These are phyloP conservation scores for Hyperoplus lanceolatus DNA, from an alignment of 2,797 vertebrate species.

Conservation along the genomic window DNA sequence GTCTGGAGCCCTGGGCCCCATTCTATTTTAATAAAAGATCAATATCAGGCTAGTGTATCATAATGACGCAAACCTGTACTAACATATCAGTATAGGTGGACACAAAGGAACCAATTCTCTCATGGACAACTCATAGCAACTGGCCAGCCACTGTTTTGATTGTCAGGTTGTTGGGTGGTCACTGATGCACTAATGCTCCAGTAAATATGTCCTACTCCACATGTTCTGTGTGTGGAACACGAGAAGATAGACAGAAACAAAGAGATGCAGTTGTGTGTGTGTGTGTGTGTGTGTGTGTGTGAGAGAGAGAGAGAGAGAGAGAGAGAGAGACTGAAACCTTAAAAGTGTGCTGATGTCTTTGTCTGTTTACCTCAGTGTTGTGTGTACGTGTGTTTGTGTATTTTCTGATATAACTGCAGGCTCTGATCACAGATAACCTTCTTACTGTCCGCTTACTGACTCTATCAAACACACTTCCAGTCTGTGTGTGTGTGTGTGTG, in stretches of 20 bases:
- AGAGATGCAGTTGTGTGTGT: neutral
- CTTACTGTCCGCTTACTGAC: conserved; percentile 64
- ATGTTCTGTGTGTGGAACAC: neutral
- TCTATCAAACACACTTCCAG: conserved; percentile 51
- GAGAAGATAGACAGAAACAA: neutral
- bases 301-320: neutral
- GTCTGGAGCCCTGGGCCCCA: conserved; percentile 27
- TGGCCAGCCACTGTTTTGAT: conserved; percentile 26
- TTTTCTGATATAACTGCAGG: conserved; percentile 49
- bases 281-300: neutral
- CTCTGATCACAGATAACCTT: conserved; percentile 79
- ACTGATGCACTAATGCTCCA: conserved; percentile 26
- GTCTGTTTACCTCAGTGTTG: neutral
- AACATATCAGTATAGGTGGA: neutral
- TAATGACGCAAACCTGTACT: neutral
- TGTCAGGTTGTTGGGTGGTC: conserved; percentile 16
- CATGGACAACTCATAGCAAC: neutral
- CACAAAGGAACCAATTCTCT: neutral
- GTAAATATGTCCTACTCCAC: neutral
- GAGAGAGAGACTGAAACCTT: neutral
- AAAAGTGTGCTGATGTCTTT: neutral
- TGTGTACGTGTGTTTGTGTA: conserved; percentile 18
- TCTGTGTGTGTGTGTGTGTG: conserved; percentile 30
- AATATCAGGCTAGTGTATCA: conserved; percentile 34
- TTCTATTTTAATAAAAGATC: conserved; percentile 38